Base-by-base conservation (phyloP, 2,888 invertebrate genomes). In the Tipula confusa region DNA sequence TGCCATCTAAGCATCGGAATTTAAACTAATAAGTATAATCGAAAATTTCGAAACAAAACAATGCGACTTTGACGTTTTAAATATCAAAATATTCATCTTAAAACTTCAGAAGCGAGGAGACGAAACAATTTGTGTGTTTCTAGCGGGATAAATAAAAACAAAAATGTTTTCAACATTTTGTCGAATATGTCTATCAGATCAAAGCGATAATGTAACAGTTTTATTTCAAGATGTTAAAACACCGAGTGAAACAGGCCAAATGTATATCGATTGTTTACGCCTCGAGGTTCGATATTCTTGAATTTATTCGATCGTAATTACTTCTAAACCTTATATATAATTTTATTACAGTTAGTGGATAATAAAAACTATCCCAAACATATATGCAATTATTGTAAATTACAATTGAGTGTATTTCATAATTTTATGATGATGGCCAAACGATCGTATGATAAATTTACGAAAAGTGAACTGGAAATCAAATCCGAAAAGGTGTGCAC, bases 381-480 rank as follows among this genome's bases (percentile, higher is more conserved):
- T 83, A 84, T 87, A 13, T 87, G 87, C 84, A 87, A 86, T 85
- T 87, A 86, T 64, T 87, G 87, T 82, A 86, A 85, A 81, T 84
- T 87, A 28, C 87, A 87, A 85, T 85, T 88, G 84, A 86, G 86
- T 82, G 85, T 87, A n/a, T 88, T 87, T 82, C 86, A 86, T 15
- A 86, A 88, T 84, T 86, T 88, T 2, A 86, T 86, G 81, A 85
- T 84, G 11, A 87, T 85, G 84, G 87, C 87, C 0, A 29, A 85
- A 0, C 86, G 86, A 15, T 84, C 84, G 0, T 82, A 84, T 33
- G 83, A 82, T n/a, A 82, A 79, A 24, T 84, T 83, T n/a, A 79
- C 33, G 6, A 29, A 43, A n/a, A 29, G 29, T 29, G 11, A 5
- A 24, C 64, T 0, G 3, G 6, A n/a, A 18, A 11, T 64, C 4